Base-by-base conservation (phyloP, 2,113 vertebrate species). In the Pterocles burchelli region DNA sequence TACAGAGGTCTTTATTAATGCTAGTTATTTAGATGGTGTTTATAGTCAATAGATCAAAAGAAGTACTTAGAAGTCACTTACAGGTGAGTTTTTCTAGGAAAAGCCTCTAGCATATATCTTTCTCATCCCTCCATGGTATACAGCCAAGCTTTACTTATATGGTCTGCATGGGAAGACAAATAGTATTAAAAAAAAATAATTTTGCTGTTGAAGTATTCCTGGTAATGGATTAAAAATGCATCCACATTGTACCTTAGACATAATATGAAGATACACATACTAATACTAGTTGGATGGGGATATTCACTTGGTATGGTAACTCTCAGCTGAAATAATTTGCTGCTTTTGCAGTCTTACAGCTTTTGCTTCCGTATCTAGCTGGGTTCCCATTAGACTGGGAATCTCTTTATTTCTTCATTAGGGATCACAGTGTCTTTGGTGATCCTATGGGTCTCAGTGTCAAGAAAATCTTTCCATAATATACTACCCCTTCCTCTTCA, bases 401-500 rank as follows among this genome's bases (percentile, higher is more conserved):
- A 21, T 17, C 10, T 81, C 41, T 57, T 36, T 34, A 3, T 22
- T 22, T 46, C 5, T 48, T 63, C 52, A 3, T 7, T 17, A 31
- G 18, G 13, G 28, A 68, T 49, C 26, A 8, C 17, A 19, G 17
- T 7, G 33, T 17, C 29, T 13, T 6, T 84, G 19, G 34, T 48
- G 77, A 65, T 59, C 1, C 1, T 14, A 2, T 18, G 29, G 13
- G 24, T 51, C 52, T 46, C 13, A 21, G 6, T 9, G 29, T 43
- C 13, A 54, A 29, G 33, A 59, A 34, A 26, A 34, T 20, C 1
- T 31, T 55, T 70, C 17, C n/a, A 68, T 51, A 61, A 15, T 21
- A 2, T 1, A 6, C 2, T 17, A 1, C 11, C 5, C 9, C 25
- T 43, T 63, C 59, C 5, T 19, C 9, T 51, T 26, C 63, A 45